Base-by-base conservation (phyloP, 2,888 invertebrate species). In the Drosophila borealis region DNA sequence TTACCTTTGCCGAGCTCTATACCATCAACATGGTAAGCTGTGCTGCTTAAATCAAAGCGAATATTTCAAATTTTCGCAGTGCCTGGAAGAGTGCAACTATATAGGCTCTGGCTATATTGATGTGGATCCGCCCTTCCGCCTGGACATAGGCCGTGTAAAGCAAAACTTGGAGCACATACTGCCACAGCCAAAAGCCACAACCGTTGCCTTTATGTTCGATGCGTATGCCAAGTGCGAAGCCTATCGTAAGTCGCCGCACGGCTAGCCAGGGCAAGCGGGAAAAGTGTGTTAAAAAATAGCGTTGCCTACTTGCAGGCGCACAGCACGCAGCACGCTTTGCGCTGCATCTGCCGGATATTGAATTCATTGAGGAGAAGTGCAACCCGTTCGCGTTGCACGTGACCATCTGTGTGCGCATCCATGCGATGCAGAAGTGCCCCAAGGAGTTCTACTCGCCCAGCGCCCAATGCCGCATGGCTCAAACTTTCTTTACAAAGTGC, bases 401-500 rank as follows among this genome's bases (percentile, higher is more conserved):
- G 21, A 84, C 79, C 61, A 75, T 78, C 44, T 88, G 88, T 50
- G 51, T 84, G 34, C 80, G 87, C 25, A 78, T 88, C 10, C 65
- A 68, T n/a, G 78, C 75, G 9, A 87, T 86, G 87, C 88, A 88
- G 49, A 74, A 81, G 29, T 88, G 87, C 54, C 84, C 87, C 14
- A 13, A 21, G 21, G 13, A 37, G 19, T 82, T 82, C 54, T 77
- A 59, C 45, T 34, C 64, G 67, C 33, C 71, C 51, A 75, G 63
- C 45, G n/a, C 29, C 10, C 71, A 75, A 39, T 88, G 88, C 41
- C 59, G 55, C 21, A 14, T 48, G 60, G 87, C 88, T 21, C 70
- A 57, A 33, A 65, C 66, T 10, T 88, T 73, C 70, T 88, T 88
- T 36, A 74, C 50, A 19, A 64, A 79, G 36, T 88, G 84, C 55